These are phyloP conservation scores for Cisticola juncidis DNA, from an alignment of 2,113 vertebrate species.

Conservation along the genomic window DNA sequence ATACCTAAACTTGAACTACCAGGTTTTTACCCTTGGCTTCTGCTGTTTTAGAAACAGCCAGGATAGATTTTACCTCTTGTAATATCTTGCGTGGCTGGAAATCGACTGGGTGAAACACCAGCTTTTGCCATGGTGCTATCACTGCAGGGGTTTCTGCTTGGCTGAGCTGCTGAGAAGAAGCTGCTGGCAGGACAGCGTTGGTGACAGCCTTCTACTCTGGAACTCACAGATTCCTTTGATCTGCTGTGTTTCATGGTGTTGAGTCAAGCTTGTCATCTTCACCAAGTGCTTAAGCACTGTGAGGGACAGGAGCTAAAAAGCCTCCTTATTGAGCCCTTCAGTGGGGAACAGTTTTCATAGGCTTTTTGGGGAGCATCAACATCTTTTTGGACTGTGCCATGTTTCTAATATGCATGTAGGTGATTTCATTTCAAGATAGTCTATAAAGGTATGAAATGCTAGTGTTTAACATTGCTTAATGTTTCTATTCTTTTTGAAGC, in stretches of 20 bases:
- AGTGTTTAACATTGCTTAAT: neutral
- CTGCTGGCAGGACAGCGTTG: neutral
- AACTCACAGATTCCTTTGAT: neutral
- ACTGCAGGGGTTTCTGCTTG: neutral
- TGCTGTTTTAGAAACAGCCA: neutral
- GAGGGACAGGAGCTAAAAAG: neutral
- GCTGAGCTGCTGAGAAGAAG: neutral
- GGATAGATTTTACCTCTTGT: neutral
- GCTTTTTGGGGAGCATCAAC: neutral
- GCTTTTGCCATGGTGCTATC: neutral
- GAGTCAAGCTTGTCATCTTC: neutral
- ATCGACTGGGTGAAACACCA: neutral
- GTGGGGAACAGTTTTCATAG: neutral
- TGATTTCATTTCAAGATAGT: neutral
- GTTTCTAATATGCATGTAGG: neutral
- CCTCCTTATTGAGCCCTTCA: neutral
- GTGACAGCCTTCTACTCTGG: neutral
- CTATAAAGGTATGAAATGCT: neutral
- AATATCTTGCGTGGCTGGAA: neutral
- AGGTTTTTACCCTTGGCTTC: neutral
- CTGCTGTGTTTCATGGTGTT: neutral
- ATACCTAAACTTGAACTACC: accelerated
- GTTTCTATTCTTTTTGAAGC: neutral
- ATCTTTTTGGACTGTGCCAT: neutral
- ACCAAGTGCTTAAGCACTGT: neutral